Evolutionary conservation across 2,797 vertebrate species (phyloP).

Genomic region (Melanotaenia parkinsoni): DNA sequence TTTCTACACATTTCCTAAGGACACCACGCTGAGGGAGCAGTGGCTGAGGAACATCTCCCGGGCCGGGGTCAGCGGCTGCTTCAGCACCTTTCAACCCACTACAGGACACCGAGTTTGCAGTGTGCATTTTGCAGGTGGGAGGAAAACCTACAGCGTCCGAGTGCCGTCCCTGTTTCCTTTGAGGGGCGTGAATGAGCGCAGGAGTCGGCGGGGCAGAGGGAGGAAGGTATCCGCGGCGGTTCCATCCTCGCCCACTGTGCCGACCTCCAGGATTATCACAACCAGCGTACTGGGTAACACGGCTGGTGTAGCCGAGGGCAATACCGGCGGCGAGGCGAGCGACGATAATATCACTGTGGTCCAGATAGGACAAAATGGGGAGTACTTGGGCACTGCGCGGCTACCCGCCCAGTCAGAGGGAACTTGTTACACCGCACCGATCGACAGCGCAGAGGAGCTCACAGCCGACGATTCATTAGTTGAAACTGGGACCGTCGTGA

Average conservation of each 20-base stretch:
- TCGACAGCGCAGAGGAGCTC: conserved; percentile 61
- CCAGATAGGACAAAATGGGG: conserved; percentile 80
- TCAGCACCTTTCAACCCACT: conserved; percentile 98
- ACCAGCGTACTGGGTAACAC: conserved; percentile 64
- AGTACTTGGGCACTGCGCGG: conserved; percentile 89
- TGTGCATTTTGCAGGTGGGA: conserved; percentile 94
- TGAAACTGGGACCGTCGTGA: conserved; percentile 32
- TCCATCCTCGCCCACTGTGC: conserved; percentile 53
- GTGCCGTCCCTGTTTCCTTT: conserved; percentile 95
- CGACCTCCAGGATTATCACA: conserved; percentile 69
- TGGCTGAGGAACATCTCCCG: conserved; percentile 99
- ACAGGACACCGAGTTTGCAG: conserved; percentile 97
- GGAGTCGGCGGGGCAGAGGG: conserved; percentile 84
- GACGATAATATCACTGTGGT: conserved; percentile 75
- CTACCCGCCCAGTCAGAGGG: conserved; percentile 84
- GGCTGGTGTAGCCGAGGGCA: conserved; percentile 62
- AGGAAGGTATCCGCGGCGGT: conserved; percentile 75
- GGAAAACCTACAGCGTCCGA: conserved; percentile 94
- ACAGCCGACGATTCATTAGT: conserved; percentile 39
- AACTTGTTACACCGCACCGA: conserved; percentile 63
- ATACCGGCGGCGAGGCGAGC: conserved; percentile 61
- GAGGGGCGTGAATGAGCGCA: conserved; percentile 93
- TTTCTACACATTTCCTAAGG: conserved; percentile 98
- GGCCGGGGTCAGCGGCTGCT: conserved; percentile 96
- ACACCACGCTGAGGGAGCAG: conserved; percentile 89